These are phyloP conservation scores for Tetanocera ferruginea DNA, from an alignment of 2,888 invertebrate species.

Conservation along the genomic window DNA sequence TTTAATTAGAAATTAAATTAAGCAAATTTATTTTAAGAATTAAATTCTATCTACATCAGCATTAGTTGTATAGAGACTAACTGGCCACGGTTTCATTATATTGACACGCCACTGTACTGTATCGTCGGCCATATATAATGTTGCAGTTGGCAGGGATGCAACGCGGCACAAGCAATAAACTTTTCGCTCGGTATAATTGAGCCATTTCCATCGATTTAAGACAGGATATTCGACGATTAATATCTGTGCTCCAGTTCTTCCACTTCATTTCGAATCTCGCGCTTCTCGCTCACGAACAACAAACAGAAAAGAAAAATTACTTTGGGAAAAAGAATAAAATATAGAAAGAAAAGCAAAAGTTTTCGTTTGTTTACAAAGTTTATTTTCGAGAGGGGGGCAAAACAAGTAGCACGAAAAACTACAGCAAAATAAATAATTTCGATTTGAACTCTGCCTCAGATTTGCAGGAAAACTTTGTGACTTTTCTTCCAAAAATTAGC, in stretches of 20 bases:
- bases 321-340: neutral
- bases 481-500: neutral
- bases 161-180: slow-evolving; percentile 3
- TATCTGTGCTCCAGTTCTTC: slow-evolving; percentile 38
- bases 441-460: neutral
- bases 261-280: slow-evolving; percentile 28
- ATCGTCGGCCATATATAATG: slow-evolving; percentile 3
- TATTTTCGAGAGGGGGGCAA: neutral
- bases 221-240: slow-evolving; percentile 43
- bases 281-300: slow-evolving; percentile 35
- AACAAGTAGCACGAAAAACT: neutral
- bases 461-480: neutral
- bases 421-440: slow-evolving; percentile 12
- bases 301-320: slow-evolving; percentile 4
- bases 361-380: slow-evolving; percentile 1
- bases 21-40: no score
- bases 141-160: slow-evolving; percentile 1
- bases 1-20: no score
- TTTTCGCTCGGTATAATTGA: slow-evolving; percentile 41
- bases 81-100: no score
- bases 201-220: slow-evolving; percentile 48
- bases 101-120: no score
- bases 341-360: neutral
- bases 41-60: no score
- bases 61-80: no score